Evolutionary conservation across 2,797 vertebrate genomes (phyloP).

Genomic region (Pyrrhura leucotis): DNA sequence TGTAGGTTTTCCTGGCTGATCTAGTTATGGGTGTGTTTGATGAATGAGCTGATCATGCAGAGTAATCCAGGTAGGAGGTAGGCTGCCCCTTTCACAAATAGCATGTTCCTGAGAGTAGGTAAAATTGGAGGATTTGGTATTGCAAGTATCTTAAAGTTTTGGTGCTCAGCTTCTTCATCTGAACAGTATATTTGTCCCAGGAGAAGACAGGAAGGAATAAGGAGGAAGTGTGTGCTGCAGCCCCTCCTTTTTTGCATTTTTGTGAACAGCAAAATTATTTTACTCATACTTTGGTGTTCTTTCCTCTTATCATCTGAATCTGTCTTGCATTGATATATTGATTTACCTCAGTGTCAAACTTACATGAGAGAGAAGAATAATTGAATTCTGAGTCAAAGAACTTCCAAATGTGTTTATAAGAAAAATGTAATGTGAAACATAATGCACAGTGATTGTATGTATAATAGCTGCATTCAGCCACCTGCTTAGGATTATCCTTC

Average conservation of each 20-base stretch:
- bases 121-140: neutral
- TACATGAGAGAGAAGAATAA: neutral
- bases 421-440: neutral
- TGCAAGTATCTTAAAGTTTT: neutral
- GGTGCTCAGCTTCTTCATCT: neutral
- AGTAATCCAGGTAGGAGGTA: neutral
- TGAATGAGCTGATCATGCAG: neutral
- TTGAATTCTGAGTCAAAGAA: neutral
- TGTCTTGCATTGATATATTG: neutral
- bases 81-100: neutral
- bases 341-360: neutral
- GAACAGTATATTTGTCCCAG: neutral
- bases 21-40: neutral
- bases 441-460: neutral
- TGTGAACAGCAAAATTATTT: neutral
- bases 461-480: neutral
- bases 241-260: neutral
- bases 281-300: neutral
- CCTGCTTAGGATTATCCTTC: neutral
- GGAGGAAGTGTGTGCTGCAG: neutral
- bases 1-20: neutral
- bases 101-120: neutral
- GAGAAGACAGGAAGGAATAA: neutral
- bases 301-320: neutral
- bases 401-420: neutral